These are phyloP conservation scores for Ptiloglossa arizonensis DNA, from an alignment of 1,140 invertebrate genomes.

Conservation along the genomic window DNA sequence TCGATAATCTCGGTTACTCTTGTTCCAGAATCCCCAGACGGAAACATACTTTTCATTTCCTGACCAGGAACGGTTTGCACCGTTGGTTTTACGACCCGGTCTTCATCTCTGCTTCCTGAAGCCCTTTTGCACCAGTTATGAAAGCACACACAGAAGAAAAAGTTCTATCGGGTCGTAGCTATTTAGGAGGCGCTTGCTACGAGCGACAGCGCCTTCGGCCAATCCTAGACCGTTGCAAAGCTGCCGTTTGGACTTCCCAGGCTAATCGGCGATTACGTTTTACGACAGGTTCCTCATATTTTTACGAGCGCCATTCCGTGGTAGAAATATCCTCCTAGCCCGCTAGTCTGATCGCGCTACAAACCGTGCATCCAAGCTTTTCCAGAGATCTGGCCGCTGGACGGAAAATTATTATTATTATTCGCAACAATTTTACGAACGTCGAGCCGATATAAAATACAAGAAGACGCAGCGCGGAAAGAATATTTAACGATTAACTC, in stretches of 20 bases:
- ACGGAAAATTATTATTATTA: slow-evolving; percentile 21
- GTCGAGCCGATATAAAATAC: not conserved
- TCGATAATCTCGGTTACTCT: no score
- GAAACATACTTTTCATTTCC: slow-evolving; percentile 15
- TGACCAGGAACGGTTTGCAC: slow-evolving; percentile 1
- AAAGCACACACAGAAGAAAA: slow-evolving; percentile 17
- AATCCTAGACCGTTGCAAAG: slow-evolving; percentile 12
- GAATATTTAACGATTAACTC: not conserved
- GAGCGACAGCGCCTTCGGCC: slow-evolving; percentile 7
- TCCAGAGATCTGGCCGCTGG: not conserved
- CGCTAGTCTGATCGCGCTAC: slow-evolving; percentile 10
- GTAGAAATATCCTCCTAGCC: slow-evolving; percentile 49
- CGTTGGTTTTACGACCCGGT: slow-evolving; percentile 60
- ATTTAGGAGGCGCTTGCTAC: not conserved
- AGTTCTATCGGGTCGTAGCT: slow-evolving; percentile 11
- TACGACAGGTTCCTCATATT: slow-evolving; percentile 66
- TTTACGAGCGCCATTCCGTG: slow-evolving; percentile 62
- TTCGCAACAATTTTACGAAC: slow-evolving; percentile 1
- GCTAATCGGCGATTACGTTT: slow-evolving; percentile 71
- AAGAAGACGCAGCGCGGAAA: not conserved
- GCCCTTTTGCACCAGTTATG: slow-evolving; percentile 1
- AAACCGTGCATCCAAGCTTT: slow-evolving; percentile 45
- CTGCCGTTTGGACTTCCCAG: slow-evolving; percentile 30
- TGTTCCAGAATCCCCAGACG: not conserved
- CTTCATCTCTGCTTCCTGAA: slow-evolving; percentile 43